These are phyloP conservation scores for Sebastes kiyomatsui DNA, from an alignment of 2,797 vertebrate species.

Conservation along the genomic window DNA sequence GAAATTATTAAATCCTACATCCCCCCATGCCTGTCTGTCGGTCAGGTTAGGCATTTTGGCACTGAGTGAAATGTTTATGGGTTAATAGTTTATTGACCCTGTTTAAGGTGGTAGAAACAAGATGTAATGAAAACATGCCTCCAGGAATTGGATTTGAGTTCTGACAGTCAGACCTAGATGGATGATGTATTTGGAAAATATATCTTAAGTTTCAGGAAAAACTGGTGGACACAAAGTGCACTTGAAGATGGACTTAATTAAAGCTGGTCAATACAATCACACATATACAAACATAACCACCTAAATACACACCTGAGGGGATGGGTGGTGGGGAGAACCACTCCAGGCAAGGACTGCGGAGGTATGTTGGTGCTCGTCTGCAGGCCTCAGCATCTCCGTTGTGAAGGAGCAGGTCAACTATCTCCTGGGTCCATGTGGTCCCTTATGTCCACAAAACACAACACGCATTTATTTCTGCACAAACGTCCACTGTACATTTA, in stretches of 20 bases:
- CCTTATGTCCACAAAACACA: constrained; percentile 72
- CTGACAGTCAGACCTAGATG: too few species aligned
- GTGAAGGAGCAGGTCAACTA: constrained; percentile 88
- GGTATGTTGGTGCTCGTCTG: constrained; percentile 79
- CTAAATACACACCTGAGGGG: constrained; percentile 74
- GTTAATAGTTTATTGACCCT: too few species aligned
- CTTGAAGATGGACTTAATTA: neutral
- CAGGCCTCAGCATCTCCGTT: constrained; percentile 83
- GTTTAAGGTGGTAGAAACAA: too few species aligned
- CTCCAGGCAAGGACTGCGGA: constrained; percentile 88
- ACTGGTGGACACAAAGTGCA: neutral
- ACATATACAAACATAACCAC: neutral
- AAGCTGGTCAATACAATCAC: neutral
- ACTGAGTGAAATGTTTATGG: too few species aligned
- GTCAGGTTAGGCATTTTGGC: too few species aligned
- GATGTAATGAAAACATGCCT: too few species aligned
- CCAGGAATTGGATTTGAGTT: too few species aligned
- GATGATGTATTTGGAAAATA: too few species aligned
- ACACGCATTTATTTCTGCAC: too few species aligned
- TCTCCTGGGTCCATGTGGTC: constrained; percentile 95
- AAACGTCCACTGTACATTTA: too few species aligned
- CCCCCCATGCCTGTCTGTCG: too few species aligned
- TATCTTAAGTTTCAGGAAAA: neutral
- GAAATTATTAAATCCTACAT: too few species aligned
- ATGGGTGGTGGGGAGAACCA: constrained; percentile 76